A percentile compares a stretch with the other conserved stretches of the same genome.
Conservation (phyloP, 2,797 vertebrate species). For the Picus viridis region DNA sequence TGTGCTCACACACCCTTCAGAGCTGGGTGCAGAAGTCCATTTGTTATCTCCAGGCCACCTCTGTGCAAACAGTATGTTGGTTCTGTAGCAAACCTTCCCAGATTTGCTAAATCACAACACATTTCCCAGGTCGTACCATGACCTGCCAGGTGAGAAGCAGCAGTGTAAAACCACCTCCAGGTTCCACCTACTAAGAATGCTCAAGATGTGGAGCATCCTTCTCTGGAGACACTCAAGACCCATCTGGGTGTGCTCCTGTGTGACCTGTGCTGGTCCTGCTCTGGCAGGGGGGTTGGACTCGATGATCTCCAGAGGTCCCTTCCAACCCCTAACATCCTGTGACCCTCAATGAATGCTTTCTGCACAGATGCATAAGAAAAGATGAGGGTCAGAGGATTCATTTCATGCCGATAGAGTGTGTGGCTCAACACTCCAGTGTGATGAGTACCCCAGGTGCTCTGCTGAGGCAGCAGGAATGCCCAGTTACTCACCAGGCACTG, state of each 20-base stretch:
- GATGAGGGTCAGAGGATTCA: neutral
- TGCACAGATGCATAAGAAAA: neutral
- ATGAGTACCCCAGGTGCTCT: neutral
- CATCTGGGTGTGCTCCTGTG: no score
- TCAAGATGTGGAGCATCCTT: neutral
- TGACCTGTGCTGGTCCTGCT: no score
- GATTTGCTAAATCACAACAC: constrained; percentile 10
- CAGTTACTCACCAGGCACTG: neutral
- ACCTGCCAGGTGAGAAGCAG: fast-evolving
- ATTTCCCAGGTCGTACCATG: neutral
- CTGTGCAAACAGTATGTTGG: neutral
- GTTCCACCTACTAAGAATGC: neutral
- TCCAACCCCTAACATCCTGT: no score
- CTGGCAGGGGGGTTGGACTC: no score
- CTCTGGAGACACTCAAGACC: no score
- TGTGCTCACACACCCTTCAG: neutral
- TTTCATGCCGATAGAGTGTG: neutral
- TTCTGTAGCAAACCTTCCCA: neutral
- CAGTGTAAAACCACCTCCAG: neutral
- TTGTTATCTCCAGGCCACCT: neutral
- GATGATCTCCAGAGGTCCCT: no score
- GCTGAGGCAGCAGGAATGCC: neutral
- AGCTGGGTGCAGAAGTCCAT: neutral
- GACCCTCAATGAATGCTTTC: neutral
- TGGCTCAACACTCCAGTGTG: neutral